phyloP scores from a whole-genome alignment of 2,888 invertebrate genomes.

The Thereva nobilitata region DNA sequence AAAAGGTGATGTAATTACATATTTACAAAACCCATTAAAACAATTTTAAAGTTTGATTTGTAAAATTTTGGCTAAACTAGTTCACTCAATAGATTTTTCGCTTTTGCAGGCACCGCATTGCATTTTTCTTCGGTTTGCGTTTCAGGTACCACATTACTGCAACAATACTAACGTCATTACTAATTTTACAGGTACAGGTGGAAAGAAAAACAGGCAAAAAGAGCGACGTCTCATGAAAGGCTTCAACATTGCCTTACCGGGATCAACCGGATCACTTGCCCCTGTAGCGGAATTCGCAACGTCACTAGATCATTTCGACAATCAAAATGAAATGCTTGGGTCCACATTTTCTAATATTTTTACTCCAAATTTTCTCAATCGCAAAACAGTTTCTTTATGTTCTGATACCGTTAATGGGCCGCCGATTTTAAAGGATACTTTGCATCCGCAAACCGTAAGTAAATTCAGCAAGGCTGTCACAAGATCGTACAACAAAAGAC shows the following conservation, averaged over 20 bases:
- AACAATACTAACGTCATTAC: not conserved
- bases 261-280: slow-evolving; percentile 66
- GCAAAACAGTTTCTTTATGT: slow-evolving; percentile 49
- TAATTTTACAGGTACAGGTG: slow-evolving; percentile 71
- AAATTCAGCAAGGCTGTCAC: slow-evolving; percentile 55
- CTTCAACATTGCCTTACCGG: slow-evolving; percentile 83
- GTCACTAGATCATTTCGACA: slow-evolving; percentile 66
- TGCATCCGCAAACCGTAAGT: slow-evolving; percentile 46
- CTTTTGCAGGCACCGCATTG: too few species aligned
- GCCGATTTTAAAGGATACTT: slow-evolving; percentile 40
- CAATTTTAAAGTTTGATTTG: too few species aligned
- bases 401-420: slow-evolving; percentile 51
- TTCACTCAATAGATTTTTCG: too few species aligned
- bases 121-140: too few species aligned
- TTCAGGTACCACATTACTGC: not conserved
- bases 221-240: slow-evolving; percentile 92
- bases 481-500: slow-evolving; percentile 59
- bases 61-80: too few species aligned
- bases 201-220: slow-evolving; percentile 91
- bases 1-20: too few species aligned
- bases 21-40: too few species aligned
- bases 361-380: slow-evolving; percentile 55
- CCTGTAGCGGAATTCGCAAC: slow-evolving; percentile 81
- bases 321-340: slow-evolving; percentile 67
- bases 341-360: slow-evolving; percentile 74